These are phyloP conservation scores for Biston betularia DNA, from an alignment of 2,888 invertebrate genomes.

Conservation along the genomic window DNA sequence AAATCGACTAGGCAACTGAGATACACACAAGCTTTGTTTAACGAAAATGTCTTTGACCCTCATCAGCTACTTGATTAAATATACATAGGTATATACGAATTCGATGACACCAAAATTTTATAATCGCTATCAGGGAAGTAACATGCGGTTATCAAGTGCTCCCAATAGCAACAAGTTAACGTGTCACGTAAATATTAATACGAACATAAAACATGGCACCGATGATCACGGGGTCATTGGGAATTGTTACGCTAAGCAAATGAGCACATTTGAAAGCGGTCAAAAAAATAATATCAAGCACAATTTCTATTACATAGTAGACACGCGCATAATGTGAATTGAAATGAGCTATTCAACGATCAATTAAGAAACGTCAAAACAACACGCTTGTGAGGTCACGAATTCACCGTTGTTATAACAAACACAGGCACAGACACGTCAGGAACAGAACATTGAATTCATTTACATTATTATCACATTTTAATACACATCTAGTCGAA, in stretches of 20 bases:
- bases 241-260: slow-evolving; percentile 58
- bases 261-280: slow-evolving; percentile 54
- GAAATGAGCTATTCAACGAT: slow-evolving; percentile 39
- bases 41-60: slow-evolving; percentile 35
- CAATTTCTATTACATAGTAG: slow-evolving; percentile 27
- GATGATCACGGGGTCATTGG: slow-evolving; percentile 59
- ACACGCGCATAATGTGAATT: slow-evolving; percentile 23
- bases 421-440: slow-evolving; percentile 44
- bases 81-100: slow-evolving; percentile 23
- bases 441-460: slow-evolving; percentile 44
- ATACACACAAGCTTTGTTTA: slow-evolving; percentile 22
- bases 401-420: slow-evolving; percentile 47
- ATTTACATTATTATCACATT: slow-evolving; percentile 35
- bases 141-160: slow-evolving; percentile 26
- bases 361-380: slow-evolving; percentile 51
- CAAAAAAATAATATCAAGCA: slow-evolving; percentile 47
- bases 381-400: slow-evolving; percentile 49
- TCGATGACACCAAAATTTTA: slow-evolving; percentile 31
- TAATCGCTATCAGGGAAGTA: slow-evolving; percentile 16
- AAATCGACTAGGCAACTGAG: slow-evolving; percentile 10
- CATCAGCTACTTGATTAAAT: slow-evolving; percentile 42
- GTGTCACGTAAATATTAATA: slow-evolving; percentile 4
- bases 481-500: slow-evolving; percentile 30
- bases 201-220: slow-evolving; percentile 47
- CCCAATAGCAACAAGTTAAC: slow-evolving; percentile 1